Percentiles rank a stretch among this genome's conserved stretches.
Evolutionary conservation across 2,888 invertebrate species (phyloP).

Genomic region (Coelogynopora nodosa): DNA sequence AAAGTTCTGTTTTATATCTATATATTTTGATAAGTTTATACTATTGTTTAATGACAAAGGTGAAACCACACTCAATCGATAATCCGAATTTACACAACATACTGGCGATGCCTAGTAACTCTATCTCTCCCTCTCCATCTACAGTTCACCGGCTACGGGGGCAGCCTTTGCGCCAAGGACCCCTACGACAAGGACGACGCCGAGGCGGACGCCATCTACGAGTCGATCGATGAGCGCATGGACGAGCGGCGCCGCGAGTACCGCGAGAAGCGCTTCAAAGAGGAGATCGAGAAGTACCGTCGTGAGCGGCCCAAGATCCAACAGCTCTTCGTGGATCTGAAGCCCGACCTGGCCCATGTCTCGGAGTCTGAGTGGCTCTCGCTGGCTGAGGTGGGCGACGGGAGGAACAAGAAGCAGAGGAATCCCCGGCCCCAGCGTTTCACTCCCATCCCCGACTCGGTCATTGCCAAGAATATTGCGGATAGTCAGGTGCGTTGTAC

Average conservation of each 20-base stretch:
- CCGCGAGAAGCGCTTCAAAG: constrained; percentile 67
- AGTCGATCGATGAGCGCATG: constrained; percentile 95
- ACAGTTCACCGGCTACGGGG: constrained; percentile 91
- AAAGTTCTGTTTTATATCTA: too few species aligned
- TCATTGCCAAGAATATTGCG: constrained; percentile 70
- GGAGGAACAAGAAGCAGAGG: constrained; percentile 87
- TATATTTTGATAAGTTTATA: neutral
- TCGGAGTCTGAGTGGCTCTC: constrained; percentile 91
- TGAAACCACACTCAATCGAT: neutral
- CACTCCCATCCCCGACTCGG: constrained; percentile 92
- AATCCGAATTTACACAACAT: neutral
- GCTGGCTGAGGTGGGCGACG: constrained; percentile 98
- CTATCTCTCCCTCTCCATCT: constrained; percentile 37
- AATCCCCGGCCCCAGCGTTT: constrained; percentile 90
- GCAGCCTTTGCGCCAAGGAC: constrained; percentile 96
- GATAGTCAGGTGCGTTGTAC: constrained; percentile 66
- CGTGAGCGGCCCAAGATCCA: constrained; percentile 98
- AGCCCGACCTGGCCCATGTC: constrained; percentile 67
- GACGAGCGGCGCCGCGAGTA: constrained; percentile 97
- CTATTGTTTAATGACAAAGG: neutral
- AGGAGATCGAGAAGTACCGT: constrained; percentile 88
- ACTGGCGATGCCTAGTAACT: too few species aligned
- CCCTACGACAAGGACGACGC: constrained; percentile 99
- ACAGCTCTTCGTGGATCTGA: constrained; percentile 95
- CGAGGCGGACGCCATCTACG: constrained; percentile 97